Conservation (phyloP, 2,888 invertebrate species). For the Plagodis pulveraria region DNA sequence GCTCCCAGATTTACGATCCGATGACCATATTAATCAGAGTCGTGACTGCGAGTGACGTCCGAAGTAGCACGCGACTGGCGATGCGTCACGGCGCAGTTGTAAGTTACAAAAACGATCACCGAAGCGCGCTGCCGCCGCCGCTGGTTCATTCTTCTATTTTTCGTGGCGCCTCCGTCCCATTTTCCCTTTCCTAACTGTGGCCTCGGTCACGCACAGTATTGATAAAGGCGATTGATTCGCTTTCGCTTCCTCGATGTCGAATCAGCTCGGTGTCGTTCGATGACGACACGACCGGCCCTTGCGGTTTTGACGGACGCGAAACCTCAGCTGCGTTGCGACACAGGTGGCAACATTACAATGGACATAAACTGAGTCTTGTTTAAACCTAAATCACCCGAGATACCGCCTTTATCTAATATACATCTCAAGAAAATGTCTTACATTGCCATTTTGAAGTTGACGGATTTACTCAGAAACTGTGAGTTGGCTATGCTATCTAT, state of each 20-base stretch:
- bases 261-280: conserved; percentile 36
- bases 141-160: conserved; percentile 70
- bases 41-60: conserved; percentile 63
- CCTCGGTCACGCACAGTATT: conserved; percentile 78
- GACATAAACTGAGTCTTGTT: conserved; percentile 26
- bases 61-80: conserved; percentile 64
- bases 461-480: conserved; percentile 37
- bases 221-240: conserved; percentile 79
- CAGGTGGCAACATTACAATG: conserved; percentile 37
- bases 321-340: conserved; percentile 52
- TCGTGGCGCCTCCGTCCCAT: conserved; percentile 70
- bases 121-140: conserved; percentile 66
- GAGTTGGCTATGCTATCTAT: conserved; percentile 6
- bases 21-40: conserved; percentile 59
- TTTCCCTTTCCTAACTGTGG: conserved; percentile 81
- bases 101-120: conserved; percentile 54
- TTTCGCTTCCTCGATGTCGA: conserved; percentile 73
- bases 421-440: conserved; percentile 37
- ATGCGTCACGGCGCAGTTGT: conserved; percentile 58
- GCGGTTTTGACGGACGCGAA: conserved; percentile 63
- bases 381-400: conserved; percentile 34
- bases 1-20: conserved; percentile 54
- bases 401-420: conserved; percentile 35
- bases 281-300: conserved; percentile 77
- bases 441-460: conserved; percentile 39